A percentile compares a stretch with the other conserved stretches of the same genome.
phyloP scores from a whole-genome alignment of 2,797 vertebrate species.

The Gorsachius magnificus region DNA sequence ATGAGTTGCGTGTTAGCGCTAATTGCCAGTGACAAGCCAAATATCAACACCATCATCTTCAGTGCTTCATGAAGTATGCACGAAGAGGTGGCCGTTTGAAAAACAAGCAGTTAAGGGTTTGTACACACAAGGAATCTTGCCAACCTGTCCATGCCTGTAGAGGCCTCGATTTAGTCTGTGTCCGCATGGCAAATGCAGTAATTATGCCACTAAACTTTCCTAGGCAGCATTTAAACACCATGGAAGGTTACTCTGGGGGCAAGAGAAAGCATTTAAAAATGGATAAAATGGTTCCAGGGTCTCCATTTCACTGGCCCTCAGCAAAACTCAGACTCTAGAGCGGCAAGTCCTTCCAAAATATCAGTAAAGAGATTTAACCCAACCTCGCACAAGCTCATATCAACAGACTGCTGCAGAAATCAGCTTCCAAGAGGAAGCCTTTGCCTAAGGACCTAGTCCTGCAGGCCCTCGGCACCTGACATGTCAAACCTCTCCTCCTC shows the following conservation, averaged over 20 bases:
- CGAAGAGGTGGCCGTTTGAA: accelerated
- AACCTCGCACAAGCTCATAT: background rate
- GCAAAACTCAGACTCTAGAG: background rate
- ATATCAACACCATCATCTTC: background rate
- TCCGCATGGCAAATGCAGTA: accelerated
- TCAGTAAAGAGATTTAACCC: background rate
- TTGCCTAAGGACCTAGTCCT: background rate
- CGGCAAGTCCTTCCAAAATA: background rate
- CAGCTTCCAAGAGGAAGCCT: background rate
- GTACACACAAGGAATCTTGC: background rate
- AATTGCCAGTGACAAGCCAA: background rate
- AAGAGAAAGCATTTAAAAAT: background rate
- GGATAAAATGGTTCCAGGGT: background rate
- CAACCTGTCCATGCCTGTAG: background rate
- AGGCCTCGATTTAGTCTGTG: background rate
- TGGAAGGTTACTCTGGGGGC: background rate
- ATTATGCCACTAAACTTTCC: background rate
- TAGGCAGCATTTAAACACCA: background rate
- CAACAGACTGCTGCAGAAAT: background rate
- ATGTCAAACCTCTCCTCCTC: background rate
- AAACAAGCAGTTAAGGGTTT: background rate
- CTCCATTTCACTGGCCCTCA: background rate
- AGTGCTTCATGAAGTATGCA: background rate
- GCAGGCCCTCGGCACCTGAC: background rate
- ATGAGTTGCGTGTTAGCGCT: background rate